Percentiles rank a stretch among this genome's conserved stretches.
Evolutionary conservation across 2,113 vertebrate species (phyloP).

Genomic region (Ifrita kowaldi): DNA sequence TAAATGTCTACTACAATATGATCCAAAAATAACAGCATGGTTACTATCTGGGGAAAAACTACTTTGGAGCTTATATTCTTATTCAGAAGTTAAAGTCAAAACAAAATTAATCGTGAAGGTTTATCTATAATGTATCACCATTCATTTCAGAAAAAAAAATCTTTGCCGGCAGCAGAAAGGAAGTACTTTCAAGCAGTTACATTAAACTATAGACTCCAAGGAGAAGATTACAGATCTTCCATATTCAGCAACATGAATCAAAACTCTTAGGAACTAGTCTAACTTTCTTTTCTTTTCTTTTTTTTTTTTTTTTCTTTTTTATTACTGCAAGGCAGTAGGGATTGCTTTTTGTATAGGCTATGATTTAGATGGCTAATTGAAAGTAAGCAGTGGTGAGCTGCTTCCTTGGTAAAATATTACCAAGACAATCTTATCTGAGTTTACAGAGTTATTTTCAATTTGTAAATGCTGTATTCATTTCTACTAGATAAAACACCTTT

Average conservation of each 20-base stretch:
- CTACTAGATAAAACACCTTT: conserved; percentile 65
- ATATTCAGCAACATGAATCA: conserved; percentile 64
- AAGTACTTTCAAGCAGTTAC: conserved; percentile 60
- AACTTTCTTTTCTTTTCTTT: conserved; percentile 12
- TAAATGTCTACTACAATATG: neutral
- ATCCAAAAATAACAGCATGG: conserved; percentile 62
- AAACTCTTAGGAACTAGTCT: conserved; percentile 59
- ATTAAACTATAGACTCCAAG: conserved; percentile 49
- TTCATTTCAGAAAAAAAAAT: conserved; percentile 55
- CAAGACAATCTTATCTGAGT: conserved; percentile 77
- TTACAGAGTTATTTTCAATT: conserved; percentile 76
- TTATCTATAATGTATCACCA: conserved; percentile 77
- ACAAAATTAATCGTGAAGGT: conserved; percentile 73
- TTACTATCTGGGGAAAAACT: conserved; percentile 27
- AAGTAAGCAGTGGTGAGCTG: conserved; percentile 66
- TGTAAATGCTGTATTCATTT: conserved; percentile 69
- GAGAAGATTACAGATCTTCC: conserved; percentile 62
- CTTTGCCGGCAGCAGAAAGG: conserved; percentile 46
- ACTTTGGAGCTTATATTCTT: conserved; percentile 40
- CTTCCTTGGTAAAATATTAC: conserved; percentile 67
- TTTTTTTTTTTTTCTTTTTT: neutral
- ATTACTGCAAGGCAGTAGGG: conserved; percentile 55
- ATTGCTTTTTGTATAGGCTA: conserved; percentile 58
- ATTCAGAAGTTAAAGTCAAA: conserved; percentile 72
- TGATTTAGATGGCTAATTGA: conserved; percentile 80